Percentiles rank a stretch among this genome's conserved stretches.
Evolutionary conservation across 2,113 vertebrate species (phyloP).

Genomic region (Neodontobutis hainanensis): DNA sequence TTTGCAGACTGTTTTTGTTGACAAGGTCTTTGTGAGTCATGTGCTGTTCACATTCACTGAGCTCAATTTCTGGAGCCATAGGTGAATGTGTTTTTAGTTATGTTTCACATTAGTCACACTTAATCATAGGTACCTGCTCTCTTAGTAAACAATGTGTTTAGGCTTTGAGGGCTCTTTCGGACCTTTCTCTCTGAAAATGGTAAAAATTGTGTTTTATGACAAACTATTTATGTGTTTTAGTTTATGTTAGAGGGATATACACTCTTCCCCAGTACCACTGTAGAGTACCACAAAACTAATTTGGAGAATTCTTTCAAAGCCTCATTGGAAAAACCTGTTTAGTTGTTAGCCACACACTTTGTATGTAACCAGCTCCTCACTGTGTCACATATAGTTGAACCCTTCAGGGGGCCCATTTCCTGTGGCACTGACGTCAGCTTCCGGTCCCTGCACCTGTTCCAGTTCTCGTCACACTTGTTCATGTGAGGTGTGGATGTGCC

Average conservation of each 20-base stretch:
- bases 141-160: no score
- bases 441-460: constrained; percentile 61
- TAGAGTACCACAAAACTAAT: no score
- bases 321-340: no score
- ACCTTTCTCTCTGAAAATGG: no score
- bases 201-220: no score
- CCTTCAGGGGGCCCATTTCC: constrained; percentile 73
- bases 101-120: constrained; percentile 17
- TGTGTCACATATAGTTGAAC: constrained; percentile 17
- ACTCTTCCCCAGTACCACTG: no score
- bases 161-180: no score
- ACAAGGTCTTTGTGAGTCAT: constrained; percentile 31
- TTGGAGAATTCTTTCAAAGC: no score
- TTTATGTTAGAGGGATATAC: no score
- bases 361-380: constrained; percentile 7
- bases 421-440: constrained; percentile 72
- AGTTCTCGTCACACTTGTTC: constrained; percentile 43
- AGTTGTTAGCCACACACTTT: no score
- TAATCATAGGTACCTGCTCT: no score
- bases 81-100: constrained; percentile 12
- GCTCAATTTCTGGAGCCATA: constrained; percentile 27
- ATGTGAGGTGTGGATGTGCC: constrained; percentile 12
- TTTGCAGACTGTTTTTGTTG: constrained; percentile 28
- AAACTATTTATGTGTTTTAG: no score
- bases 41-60: constrained; percentile 27